Evolutionary conservation across 2,113 vertebrate species (phyloP).

Genomic region (Uria aalge): DNA sequence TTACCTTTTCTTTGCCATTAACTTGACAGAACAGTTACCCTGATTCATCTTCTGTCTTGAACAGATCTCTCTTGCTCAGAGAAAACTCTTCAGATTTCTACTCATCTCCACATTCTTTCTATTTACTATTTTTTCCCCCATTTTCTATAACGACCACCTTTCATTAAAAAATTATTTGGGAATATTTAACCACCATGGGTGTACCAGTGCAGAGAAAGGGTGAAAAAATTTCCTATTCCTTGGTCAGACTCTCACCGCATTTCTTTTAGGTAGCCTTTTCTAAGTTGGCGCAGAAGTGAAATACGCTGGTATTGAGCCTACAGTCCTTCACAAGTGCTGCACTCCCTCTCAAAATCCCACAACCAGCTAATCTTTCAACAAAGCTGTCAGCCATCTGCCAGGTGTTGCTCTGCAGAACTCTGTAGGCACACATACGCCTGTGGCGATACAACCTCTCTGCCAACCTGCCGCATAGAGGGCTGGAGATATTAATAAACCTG

Average conservation of each 20-base stretch:
- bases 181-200: background rate
- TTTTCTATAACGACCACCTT: background rate
- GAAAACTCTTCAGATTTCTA: background rate
- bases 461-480: background rate
- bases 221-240: background rate
- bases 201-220: background rate
- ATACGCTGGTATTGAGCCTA: background rate
- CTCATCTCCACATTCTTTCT: background rate
- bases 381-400: constrained; percentile 38
- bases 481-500: background rate
- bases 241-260: background rate
- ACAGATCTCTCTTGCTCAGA: background rate
- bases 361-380: background rate
- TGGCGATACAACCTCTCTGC: background rate
- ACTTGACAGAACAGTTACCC: background rate
- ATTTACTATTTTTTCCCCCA: accelerated
- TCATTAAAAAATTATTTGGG: background rate
- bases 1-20: background rate
- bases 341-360: background rate
- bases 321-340: background rate
- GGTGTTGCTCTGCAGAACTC: background rate
- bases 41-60: background rate
- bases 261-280: background rate
- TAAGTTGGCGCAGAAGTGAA: background rate
- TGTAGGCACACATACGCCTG: background rate